Evolutionary conservation across 1,140 invertebrate genomes (phyloP), one percentile per base, ranked within the genome.

Genomic region (Drosophila ananassae): DNA sequence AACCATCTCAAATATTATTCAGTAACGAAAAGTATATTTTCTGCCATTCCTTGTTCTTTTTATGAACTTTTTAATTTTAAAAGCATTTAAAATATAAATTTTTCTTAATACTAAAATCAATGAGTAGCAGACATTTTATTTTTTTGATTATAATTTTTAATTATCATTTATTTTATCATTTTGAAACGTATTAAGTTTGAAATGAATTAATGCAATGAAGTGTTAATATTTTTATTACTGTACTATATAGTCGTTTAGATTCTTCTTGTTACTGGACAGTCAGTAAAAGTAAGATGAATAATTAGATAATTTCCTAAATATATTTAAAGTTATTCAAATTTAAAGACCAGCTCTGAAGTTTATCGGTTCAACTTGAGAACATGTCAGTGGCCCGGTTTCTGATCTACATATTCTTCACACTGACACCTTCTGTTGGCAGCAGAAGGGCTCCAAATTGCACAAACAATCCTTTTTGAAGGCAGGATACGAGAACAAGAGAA

Each of bases 381-480:
- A 37, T 55, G 62, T 37, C 63, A 47, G 30, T 24, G 48, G 10
- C 10, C 34, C 10, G 2, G 34, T n/a, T 37, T 37, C 34, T 4
- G 34, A 37, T 37, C 34, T 37, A 44, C 41, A 44, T 44, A 44
- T 44, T 17, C 41, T 3, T 78, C 81, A 77, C 81, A 89, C 78
- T 82, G 74, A 85, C 82, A 61, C 74, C 63, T 54, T 75, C 75
- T 72, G 83, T 82, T 82, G 87, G 83, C 83, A 73, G 77, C 69
- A 73, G 69, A 77, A 78, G 81, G 82, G 72, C 64, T 75, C 76
- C 55, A 85, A 87, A 85, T 85, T 87, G 74, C 69, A 71, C 56
- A 51, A 55, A 69, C 76, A 52, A 47, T 50, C 37, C 59, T 44
- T 21, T 37, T 25, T 28, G 17, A 37, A 22, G 57, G 53, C 62